Base-by-base conservation (phyloP, 2,888 invertebrate species). In the Callyntrura sp. region DNA sequence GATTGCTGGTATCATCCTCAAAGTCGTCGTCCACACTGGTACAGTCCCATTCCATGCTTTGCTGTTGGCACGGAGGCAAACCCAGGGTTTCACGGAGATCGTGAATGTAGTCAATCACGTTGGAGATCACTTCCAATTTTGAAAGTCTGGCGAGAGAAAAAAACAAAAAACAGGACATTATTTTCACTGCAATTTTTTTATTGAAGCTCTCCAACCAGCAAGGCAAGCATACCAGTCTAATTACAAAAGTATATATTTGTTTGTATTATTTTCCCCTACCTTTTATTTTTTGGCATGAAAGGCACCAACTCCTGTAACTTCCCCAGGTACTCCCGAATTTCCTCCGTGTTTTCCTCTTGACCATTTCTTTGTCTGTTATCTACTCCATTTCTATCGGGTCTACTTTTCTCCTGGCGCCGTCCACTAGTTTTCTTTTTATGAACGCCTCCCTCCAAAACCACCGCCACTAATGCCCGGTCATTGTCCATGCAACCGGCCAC, bases 21-120 rank as follows among this genome's bases (percentile, higher is more conserved):
- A 35, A 35, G 43, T 35, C n/a, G n/a, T n/a, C n/a, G n/a, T n/a
- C n/a, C n/a, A n/a, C n/a, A n/a, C n/a, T n/a, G n/a, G n/a, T n/a
- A n/a, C n/a, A n/a, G n/a, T n/a, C 4, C 28, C 45, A 28, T 11
- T 68, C n/a, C 73, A 17, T 73, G n/a, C 23, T 23, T 20, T 11
- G 9, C n/a, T 55, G 25, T 62, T 62, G 62, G n/a, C 94, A 62
- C 6, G 62, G 94, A 95, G 97, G 97, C 91, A 97, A 96, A 94
- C 98, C 98, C 94, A 98, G 95, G 78, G 98, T 98, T 76, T 97
- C 96, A 95, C 98, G 98, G 94, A 98, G 95, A 95, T 98, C 98
- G 95, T 98, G 98, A 94, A 98, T 98, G 94, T 98, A 98, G 94
- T 98, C 98, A 94, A 98, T 98, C 91, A 98, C 98, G 94, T 98